A percentile compares a stretch with the other conserved stretches of the same genome.
These are phyloP conservation scores for Eristalis pertinax DNA, from an alignment of 2,888 invertebrate genomes.

Conservation along the genomic window DNA sequence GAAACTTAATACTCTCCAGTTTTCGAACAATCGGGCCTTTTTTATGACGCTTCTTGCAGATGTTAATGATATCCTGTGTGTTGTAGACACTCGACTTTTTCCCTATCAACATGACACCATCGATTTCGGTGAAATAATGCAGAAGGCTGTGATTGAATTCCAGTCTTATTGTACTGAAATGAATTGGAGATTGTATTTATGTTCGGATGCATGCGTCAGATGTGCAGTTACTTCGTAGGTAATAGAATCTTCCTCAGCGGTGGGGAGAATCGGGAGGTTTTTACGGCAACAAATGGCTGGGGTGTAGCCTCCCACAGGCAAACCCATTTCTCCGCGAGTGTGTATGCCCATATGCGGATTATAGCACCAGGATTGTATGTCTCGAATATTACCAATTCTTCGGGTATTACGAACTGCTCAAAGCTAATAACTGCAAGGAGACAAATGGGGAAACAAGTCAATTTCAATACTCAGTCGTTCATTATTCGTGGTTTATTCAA, in stretches of 20 bases:
- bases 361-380: constrained; percentile 93
- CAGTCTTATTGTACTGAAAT: constrained; percentile 87
- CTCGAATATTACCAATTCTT: constrained; percentile 88
- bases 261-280: constrained; percentile 90
- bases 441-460: not conserved
- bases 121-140: constrained; percentile 93
- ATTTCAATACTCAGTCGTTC: not conserved
- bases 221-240: constrained; percentile 83
- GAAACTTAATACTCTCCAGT: constrained; percentile 79
- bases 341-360: constrained; percentile 89
- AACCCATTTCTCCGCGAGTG: constrained; percentile 84
- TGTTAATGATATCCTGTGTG: constrained; percentile 74
- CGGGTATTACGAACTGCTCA: constrained; percentile 80
- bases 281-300: constrained; percentile 81
- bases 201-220: not conserved
- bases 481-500: too few species aligned
- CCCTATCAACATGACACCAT: constrained; percentile 91
- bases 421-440: constrained; percentile 78
- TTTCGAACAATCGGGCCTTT: constrained; percentile 79
- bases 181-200: constrained; percentile 25
- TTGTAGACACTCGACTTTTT: constrained; percentile 79
- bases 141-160: constrained; percentile 92
- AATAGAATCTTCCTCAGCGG: constrained; percentile 84
- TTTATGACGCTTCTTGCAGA: constrained; percentile 74
- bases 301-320: constrained; percentile 88